Conservation (phyloP, 1,140 invertebrate genomes). For the Trypoxylus dichotomus region DNA sequence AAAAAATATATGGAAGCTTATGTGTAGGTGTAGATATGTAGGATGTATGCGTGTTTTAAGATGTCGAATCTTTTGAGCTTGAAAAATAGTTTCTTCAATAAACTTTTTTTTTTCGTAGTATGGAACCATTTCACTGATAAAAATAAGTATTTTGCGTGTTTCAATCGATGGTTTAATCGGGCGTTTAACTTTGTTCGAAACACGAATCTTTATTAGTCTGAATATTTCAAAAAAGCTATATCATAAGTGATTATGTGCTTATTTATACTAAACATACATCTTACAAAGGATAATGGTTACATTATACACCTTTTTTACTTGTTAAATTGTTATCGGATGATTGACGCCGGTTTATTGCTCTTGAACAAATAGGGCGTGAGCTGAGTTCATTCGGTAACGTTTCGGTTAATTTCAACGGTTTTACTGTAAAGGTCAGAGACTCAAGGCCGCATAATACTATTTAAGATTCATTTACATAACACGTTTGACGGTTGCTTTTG, state of each 20-base stretch:
- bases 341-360: background rate
- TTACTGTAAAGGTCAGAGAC: slow-evolving; percentile 14
- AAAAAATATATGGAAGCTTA: background rate
- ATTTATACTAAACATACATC: too few species aligned
- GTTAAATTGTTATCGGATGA: background rate
- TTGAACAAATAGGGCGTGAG: background rate
- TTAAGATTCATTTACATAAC: slow-evolving; percentile 18
- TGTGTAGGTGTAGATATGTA: background rate
- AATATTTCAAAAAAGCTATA: too few species aligned
- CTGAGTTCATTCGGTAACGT: background rate
- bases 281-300: too few species aligned
- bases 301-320: too few species aligned
- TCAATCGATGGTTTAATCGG: too few species aligned
- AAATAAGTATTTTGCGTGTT: too few species aligned
- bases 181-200: too few species aligned
- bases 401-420: slow-evolving; percentile 19
- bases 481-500: background rate
- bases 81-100: too few species aligned
- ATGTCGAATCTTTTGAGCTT: background rate
- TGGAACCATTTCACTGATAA: too few species aligned
- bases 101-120: too few species aligned
- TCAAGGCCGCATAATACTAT: background rate
- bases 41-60: background rate
- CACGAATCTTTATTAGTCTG: too few species aligned
- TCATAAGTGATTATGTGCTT: too few species aligned